phyloP scores from a whole-genome alignment of 2,888 invertebrate species.

The Drosophila villosipedis region DNA sequence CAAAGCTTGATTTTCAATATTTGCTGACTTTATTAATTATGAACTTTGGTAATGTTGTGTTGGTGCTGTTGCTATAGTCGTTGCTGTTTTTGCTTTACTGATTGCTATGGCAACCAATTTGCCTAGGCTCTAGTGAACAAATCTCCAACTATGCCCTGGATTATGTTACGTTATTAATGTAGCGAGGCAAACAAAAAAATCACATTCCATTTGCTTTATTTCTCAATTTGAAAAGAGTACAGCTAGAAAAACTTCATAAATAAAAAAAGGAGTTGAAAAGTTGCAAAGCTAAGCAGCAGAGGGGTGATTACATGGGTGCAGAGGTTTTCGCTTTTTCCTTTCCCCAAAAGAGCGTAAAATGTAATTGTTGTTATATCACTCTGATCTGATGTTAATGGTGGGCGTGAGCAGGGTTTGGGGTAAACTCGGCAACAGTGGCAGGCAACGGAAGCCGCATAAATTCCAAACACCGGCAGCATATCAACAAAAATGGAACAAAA shows the following conservation, averaged over 20 bases:
- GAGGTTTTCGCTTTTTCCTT: background rate
- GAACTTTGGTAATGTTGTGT: conserved; percentile 10
- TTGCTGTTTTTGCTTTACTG: conserved; percentile 35
- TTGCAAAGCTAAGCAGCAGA: background rate
- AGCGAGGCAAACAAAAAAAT: background rate
- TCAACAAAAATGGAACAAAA: conserved; percentile 58
- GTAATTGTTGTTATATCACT: conserved; percentile 43
- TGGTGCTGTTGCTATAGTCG: conserved; percentile 32
- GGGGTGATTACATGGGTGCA: background rate
- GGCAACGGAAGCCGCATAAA: conserved; percentile 76
- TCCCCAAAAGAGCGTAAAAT: conserved; percentile 40
- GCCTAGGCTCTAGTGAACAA: conserved; percentile 8
- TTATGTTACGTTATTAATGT: conserved; percentile 3
- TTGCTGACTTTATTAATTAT: background rate
- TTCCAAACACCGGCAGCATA: conserved; percentile 72
- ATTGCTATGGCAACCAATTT: conserved; percentile 55
- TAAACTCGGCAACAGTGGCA: conserved; percentile 11
- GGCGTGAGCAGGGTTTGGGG: conserved; percentile 9
- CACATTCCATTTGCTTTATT: background rate
- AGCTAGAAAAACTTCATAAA: background rate
- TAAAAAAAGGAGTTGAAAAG: background rate
- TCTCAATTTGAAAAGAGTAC: background rate
- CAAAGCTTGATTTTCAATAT: background rate
- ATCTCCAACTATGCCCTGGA: conserved; percentile 7
- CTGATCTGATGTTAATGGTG: conserved; percentile 28